Evolutionary conservation across 2,797 vertebrate species (phyloP).

Genomic region (Podarcis siculus): DNA sequence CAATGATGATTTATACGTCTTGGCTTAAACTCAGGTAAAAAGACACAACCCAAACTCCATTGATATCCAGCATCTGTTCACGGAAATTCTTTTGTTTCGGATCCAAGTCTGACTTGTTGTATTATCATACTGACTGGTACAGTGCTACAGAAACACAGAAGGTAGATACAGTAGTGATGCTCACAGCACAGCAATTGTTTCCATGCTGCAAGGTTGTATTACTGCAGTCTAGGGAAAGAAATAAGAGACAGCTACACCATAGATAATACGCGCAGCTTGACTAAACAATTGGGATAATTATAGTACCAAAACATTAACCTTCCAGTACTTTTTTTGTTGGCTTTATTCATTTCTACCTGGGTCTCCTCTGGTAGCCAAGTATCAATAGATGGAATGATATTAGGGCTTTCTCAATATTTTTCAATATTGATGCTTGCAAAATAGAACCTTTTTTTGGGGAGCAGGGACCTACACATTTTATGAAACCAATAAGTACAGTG

Average conservation of each 20-base stretch:
- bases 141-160: background rate
- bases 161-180: background rate
- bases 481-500: background rate
- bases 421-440: background rate
- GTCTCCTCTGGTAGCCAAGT: background rate
- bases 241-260: background rate
- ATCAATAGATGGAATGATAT: background rate
- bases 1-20: slow-evolving; percentile 64
- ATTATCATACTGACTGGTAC: background rate
- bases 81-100: slow-evolving; percentile 49
- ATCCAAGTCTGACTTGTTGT: background rate
- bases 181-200: background rate
- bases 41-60: slow-evolving; percentile 61
- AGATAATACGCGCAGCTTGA: background rate
- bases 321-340: background rate
- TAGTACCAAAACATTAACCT: background rate
- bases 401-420: background rate
- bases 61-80: slow-evolving; percentile 47
- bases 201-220: background rate
- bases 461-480: background rate
- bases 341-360: background rate
- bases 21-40: slow-evolving; percentile 70
- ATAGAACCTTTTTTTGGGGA: background rate
- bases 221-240: background rate
- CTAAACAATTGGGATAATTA: background rate